Base-by-base conservation (phyloP, 2,888 invertebrate species). In the Drosophila merina region DNA sequence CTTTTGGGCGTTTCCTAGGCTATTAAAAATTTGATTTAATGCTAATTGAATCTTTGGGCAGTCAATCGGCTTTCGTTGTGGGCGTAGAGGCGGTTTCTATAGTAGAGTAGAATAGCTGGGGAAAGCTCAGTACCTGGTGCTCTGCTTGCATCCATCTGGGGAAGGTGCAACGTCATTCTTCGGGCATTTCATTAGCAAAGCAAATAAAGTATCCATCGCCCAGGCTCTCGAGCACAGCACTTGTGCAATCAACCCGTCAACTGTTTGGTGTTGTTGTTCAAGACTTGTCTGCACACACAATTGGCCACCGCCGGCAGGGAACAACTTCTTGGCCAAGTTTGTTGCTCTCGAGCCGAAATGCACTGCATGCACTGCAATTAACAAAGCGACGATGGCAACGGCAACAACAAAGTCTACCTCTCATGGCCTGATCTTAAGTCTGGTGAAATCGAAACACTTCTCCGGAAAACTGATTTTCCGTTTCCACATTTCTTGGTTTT, bases 1-100 rank as follows among this genome's bases (percentile, higher is more conserved):
- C 38, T 45, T 38, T 9, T 20, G 47, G 50, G 49, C 45, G 49
- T 40, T 36, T 9, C 31, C 67, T 52, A 60, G 56, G 40, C 60
- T 49, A 77, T 72, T 73, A 76, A 60, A 72, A 74, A 67, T 68
- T 79, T 85, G 88, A 87, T 85, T 87, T 85, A 85, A 74, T 82
- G 84, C 75, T 79, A 87, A 87, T 85, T 87, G 86, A 86, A 80
- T 75, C 74, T 49, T 30, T 6, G 40, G 74, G 63, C 72, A 72
- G 44, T 38, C 59, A n/a, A 38, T 31, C 40, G 12, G 40, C 40
- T 14, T 56, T 56, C 58, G 33, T 5, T 14, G 80, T 79, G 79
- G 79, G 79, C 79, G 83, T 75, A 40, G 10, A 4, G 40, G 36
- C 30, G 30, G 26, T 25, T 51, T 48, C 40, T 55, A 74, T 51